phyloP scores from a whole-genome alignment of 2,797 vertebrate genomes.

The Acipenser ruthenus region DNA sequence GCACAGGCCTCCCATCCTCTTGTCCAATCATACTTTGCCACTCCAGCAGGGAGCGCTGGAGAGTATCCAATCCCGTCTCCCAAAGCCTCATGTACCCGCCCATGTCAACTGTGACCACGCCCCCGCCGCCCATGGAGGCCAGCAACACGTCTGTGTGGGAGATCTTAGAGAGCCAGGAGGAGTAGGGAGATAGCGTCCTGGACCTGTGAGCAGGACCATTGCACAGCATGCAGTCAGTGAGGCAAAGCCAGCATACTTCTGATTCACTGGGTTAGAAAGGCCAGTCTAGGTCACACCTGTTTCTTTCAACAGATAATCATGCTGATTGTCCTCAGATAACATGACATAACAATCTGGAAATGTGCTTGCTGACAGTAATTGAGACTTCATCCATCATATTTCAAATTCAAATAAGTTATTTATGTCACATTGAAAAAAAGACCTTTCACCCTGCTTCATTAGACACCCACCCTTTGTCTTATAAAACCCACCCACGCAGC shows the following conservation, averaged over 20 bases:
- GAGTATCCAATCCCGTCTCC: conserved; percentile 80
- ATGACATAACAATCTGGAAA: too few species aligned
- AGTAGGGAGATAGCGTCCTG: conserved; percentile 73
- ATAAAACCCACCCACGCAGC: background rate
- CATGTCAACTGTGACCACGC: conserved; percentile 84
- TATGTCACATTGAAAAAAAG: background rate
- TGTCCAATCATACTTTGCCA: conserved; percentile 96
- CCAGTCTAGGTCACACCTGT: too few species aligned
- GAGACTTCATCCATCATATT: background rate
- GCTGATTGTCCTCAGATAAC: too few species aligned
- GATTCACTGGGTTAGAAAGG: too few species aligned
- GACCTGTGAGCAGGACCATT: conserved; percentile 52
- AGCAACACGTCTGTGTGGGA: conserved; percentile 77
- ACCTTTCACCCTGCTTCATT: background rate
- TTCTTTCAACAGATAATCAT: too few species aligned
- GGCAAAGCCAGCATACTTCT: too few species aligned
- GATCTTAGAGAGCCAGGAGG: conserved; percentile 80
- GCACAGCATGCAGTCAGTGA: background rate
- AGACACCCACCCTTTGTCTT: background rate
- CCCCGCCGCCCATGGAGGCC: conserved; percentile 62
- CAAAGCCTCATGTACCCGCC: conserved; percentile 82
- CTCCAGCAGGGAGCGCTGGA: conserved; percentile 82
- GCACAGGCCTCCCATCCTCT: conserved; percentile 70
- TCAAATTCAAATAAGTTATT: background rate
- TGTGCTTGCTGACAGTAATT: background rate